A percentile compares a stretch with the other conserved stretches of the same genome.
phyloP scores from a whole-genome alignment of 2,797 vertebrate species.

The Semotilus atromaculatus region DNA sequence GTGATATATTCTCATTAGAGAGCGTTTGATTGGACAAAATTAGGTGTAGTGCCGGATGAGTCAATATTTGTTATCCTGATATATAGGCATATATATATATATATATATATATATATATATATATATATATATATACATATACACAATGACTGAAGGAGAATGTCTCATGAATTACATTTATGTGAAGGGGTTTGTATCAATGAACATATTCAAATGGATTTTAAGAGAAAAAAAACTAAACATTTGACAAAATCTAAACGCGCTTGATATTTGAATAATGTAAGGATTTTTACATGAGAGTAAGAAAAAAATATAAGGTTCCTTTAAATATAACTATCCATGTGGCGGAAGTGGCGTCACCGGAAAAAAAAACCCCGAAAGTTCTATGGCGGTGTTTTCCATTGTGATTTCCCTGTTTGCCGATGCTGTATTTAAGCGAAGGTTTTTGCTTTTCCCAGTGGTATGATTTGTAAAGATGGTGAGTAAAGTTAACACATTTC shows the following conservation, averaged over 20 bases:
- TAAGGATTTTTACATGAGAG: not conserved
- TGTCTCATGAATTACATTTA: not conserved
- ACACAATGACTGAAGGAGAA: too few species aligned
- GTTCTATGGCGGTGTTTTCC: not conserved
- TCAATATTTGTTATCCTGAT: not conserved
- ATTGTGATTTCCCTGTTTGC: not conserved
- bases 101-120: too few species aligned
- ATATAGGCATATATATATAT: too few species aligned
- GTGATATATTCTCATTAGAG: not conserved
- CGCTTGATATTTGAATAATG: not conserved
- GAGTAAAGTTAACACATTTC: not conserved
- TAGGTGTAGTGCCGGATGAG: not conserved
- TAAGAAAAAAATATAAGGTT: not conserved
- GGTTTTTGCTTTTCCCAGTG: not conserved
- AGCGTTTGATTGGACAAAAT: not conserved
- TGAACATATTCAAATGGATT: not conserved
- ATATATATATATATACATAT: too few species aligned
- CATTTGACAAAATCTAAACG: not conserved
- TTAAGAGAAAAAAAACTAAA: not conserved
- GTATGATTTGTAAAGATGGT: slow-evolving; percentile 6
- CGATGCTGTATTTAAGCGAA: not conserved
- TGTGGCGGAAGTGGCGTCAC: slow-evolving; percentile 30
- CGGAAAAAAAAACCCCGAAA: slow-evolving; percentile 14
- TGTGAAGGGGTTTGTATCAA: not conserved
- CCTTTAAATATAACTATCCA: not conserved